Base-by-base conservation (phyloP, 64 coral and sea anemone species). In the Exaiptasia diaphana region DNA sequence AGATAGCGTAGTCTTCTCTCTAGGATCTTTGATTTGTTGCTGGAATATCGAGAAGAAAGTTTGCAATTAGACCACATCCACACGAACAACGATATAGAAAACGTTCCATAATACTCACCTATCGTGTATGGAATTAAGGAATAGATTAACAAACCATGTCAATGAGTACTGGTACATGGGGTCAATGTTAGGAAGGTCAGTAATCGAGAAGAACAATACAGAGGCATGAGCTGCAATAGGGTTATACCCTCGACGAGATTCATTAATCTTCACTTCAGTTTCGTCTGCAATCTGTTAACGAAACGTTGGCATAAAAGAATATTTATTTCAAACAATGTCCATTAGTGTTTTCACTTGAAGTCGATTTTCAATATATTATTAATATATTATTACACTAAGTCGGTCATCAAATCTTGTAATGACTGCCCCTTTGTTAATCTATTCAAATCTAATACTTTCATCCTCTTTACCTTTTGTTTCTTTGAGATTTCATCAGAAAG, bases 111-210 rank as follows among this genome's bases (percentile, higher is more conserved):
- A n/a, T n/a, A 85, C 94, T 23, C 55, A 99, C 95, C 95, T 99
- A 74, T 99, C 95, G 31, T 88, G 89, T 80, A 99, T 99, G 38
- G 95, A 99, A 50, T 99, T 99, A 30, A 99, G 85, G 80, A 99
- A 99, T 7, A 99, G 85, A 68, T 99, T 99, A 34, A 99, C 90
- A 62, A 89, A 99, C 95, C 95, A 99, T n/a, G 89, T 89, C 23
- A 99, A 79, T 4, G 95, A 99, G 12, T 81, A 99, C 80, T 99
- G 95, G 80, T 99, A 99, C 95, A 99, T 99, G 12, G 95, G 95
- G 57, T 99, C 95, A 82, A 99, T 99, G 55, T 99, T 99, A 40
- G 90, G 95, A 20, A 99, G 56, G 54, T 99, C 90, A 12, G 95
- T 99, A 37, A 99, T 99, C 22, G 95, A 99, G 80, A 99, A 99